A percentile compares a stretch with the other conserved stretches of the same genome.
phyloP scores from a whole-genome alignment of 1,140 invertebrate species.

The Halesus radiatus region DNA sequence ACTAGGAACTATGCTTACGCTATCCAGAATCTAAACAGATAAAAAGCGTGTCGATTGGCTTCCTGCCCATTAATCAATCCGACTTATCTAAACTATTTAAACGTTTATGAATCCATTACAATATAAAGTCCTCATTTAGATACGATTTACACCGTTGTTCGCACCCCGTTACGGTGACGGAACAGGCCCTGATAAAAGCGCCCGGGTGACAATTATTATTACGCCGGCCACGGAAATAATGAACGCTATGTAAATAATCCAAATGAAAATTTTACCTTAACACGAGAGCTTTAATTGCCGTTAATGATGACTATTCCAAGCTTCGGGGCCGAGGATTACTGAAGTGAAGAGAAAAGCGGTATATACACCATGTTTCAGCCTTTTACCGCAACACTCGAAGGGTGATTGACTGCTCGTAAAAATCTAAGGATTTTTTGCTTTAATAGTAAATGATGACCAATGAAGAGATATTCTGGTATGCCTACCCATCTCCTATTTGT shows the following conservation, averaged over 20 bases:
- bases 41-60: conserved; percentile 3
- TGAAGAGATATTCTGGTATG: no score
- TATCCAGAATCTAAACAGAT: not conserved
- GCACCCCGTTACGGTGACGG: not conserved
- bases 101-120: conserved; percentile 11
- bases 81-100: conserved; percentile 15
- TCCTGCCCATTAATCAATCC: conserved; percentile 19
- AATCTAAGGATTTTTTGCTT: no score
- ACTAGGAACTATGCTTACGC: no score
- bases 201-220: conserved; percentile 31
- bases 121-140: conserved; percentile 3
- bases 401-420: no score
- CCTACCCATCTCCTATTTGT: no score
- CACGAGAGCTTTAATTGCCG: conserved; percentile 37
- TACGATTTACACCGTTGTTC: not conserved
- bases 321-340: not conserved
- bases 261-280: conserved; percentile 40
- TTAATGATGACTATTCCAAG: conserved; percentile 39
- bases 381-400: no score
- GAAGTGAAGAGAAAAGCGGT: not conserved
- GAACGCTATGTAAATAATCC: conserved; percentile 46
- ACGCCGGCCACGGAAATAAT: conserved; percentile 14
- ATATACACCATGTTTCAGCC: no score
- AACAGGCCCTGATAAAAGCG: not conserved
- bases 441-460: no score